Conservation (phyloP, 2,113 vertebrate genomes). For the Aspidoscelis tigris region DNA sequence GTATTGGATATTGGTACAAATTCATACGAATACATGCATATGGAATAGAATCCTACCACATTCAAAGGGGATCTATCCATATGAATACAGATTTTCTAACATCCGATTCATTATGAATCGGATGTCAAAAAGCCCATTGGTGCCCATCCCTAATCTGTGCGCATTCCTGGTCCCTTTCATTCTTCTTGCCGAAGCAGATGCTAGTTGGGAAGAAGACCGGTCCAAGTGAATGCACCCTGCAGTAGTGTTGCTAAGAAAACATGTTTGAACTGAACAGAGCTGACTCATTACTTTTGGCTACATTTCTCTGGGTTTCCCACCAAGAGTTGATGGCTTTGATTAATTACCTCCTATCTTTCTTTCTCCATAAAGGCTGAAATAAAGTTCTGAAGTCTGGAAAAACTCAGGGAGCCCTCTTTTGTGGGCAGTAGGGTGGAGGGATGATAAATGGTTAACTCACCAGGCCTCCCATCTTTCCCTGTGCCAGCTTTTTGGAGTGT, state of each 20-base stretch:
- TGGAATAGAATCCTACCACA: too few relatives aligned
- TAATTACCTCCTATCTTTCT: background rate
- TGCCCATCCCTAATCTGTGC: too few relatives aligned
- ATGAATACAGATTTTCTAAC: too few relatives aligned
- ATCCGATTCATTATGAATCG: too few relatives aligned
- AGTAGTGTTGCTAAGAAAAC: accelerated
- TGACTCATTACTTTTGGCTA: accelerated
- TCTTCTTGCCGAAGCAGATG: too few relatives aligned
- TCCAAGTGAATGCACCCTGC: too few relatives aligned
- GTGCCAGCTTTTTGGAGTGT: constrained; percentile 59
- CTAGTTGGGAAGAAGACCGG: background rate
- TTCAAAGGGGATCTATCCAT: too few relatives aligned
- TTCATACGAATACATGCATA: too few relatives aligned
- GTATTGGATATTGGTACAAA: too few relatives aligned
- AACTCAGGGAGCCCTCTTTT: background rate
- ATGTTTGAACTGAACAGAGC: background rate
- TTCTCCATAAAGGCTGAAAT: background rate
- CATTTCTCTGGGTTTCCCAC: constrained; percentile 8
- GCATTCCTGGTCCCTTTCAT: too few relatives aligned
- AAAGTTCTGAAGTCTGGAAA: constrained; percentile 3
- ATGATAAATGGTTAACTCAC: constrained; percentile 28
- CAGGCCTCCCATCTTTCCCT: constrained; percentile 44
- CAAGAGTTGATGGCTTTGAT: background rate
- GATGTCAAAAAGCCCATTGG: too few relatives aligned
- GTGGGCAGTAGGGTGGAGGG: background rate